Base-by-base conservation (phyloP, 1,140 invertebrate genomes). In the Probaryconus sp. region DNA sequence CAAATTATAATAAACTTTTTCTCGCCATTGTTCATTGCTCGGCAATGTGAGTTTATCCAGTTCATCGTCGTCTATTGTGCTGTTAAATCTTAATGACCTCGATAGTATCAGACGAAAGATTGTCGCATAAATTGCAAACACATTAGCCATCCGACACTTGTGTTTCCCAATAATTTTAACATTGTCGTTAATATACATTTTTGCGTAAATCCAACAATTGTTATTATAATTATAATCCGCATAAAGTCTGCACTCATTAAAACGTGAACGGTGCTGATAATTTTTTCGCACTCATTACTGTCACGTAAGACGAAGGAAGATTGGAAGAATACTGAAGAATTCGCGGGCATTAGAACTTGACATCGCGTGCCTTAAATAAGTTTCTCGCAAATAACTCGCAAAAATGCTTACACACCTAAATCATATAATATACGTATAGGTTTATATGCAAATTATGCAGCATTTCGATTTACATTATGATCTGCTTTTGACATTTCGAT, bases 1-100 rank as follows among this genome's bases (percentile, higher is more conserved):
- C n/a, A 94, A 85, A 51, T 89, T 88, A 76, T 92, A 93, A 77
- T 94, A 94, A 78, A 93, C 92, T 67, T 91, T 90, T 7, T 92
- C 89, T 50, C 92, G 88, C 91, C 92, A 94, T 9, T 91, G 90
- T 69, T 90, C 90, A 72, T 94, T 92, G 76, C 93, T 94, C 9
- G 93, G 93, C 14, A 94, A 83, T 43, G 88, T 83, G 4, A 90
- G 81, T 9, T 87, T 82, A 6, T 86, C 83, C 2, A 83, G 24
- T 33, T 74, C 50, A 40, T 82, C 76, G 2, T 82, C 67, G 0
- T 79, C 63, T 4, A 60, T 56, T 6, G 45, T 14, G 11, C 67
- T 26, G 7, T 50, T 40, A 1, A 47, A 33, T 5, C 30, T 73
- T 6, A 50, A 74, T 51, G 76, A 81, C 4, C 69, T 80, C 5